A percentile compares a stretch with the other conserved stretches of the same genome.
phyloP scores from a whole-genome alignment of 2,888 invertebrate species.

The Lochmaea capreae region DNA sequence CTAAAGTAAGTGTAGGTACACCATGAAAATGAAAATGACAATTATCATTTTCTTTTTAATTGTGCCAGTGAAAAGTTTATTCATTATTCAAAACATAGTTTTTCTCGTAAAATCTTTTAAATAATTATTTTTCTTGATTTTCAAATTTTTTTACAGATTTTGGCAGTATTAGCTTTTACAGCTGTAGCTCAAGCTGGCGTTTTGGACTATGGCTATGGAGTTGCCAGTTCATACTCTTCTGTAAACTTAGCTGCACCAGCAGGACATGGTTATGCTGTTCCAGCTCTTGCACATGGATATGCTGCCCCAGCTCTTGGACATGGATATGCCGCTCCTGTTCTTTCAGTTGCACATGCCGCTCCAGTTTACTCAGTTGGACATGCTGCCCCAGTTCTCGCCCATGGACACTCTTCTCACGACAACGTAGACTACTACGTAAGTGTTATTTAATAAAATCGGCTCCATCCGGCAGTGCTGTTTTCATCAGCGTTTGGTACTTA shows the following conservation, averaged over 20 bases:
- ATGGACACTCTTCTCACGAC: constrained; percentile 65
- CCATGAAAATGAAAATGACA: no score
- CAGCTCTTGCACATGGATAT: constrained; percentile 16
- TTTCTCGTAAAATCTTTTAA: no score
- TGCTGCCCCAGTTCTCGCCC: constrained; percentile 37
- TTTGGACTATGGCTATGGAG: constrained; percentile 36
- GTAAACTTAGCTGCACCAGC: constrained; percentile 14
- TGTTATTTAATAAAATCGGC: constrained; percentile 43
- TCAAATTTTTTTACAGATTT: constrained; percentile 36
- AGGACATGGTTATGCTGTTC: constrained; percentile 7
- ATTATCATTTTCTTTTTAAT: not conserved
- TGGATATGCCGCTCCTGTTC: constrained; percentile 3
- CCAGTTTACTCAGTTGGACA: constrained; percentile 21
- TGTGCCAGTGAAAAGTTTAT: not conserved
- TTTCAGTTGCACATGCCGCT: constrained; percentile 23
- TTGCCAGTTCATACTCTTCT: constrained; percentile 28
- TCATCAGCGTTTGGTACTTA: not conserved
- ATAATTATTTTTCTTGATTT: not conserved
- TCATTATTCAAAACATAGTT: not conserved
- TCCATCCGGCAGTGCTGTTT: not conserved
- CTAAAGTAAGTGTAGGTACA: not conserved
- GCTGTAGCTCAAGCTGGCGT: constrained; percentile 45
- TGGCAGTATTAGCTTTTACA: constrained; percentile 42
- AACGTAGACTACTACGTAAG: constrained; percentile 75
- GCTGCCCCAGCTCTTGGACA: constrained; percentile 18